phyloP scores from a whole-genome alignment of 2,797 vertebrate species.

The Acanthurus leucopareius region DNA sequence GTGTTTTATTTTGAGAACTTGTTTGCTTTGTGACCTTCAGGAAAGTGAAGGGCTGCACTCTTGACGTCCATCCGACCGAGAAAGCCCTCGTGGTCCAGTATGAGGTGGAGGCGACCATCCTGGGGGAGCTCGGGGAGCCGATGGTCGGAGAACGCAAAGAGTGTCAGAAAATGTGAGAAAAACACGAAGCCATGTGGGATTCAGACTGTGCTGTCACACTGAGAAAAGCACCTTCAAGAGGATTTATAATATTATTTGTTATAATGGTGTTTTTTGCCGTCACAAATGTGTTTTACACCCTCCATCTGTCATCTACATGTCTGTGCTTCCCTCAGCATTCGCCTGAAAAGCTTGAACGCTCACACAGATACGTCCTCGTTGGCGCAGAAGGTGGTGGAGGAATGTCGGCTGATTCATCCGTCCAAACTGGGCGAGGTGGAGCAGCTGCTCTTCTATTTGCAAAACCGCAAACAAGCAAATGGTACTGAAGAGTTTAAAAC shows the following conservation, averaged over 20 bases:
- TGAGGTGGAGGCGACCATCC: slow-evolving; percentile 94
- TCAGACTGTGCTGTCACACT: neutral
- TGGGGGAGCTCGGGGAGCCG: slow-evolving; percentile 91
- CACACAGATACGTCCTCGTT: slow-evolving; percentile 92
- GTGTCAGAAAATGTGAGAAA: slow-evolving; percentile 96
- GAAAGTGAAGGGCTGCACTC: slow-evolving; percentile 92
- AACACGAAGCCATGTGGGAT: too few species aligned
- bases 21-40: slow-evolving; percentile 65
- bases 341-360: slow-evolving; percentile 92
- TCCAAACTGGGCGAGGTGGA: slow-evolving; percentile 92
- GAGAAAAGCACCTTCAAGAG: neutral
- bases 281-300: too few species aligned
- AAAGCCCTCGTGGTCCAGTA: slow-evolving; percentile 95
- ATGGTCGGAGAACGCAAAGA: slow-evolving; percentile 93
- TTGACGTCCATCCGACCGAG: slow-evolving; percentile 95
- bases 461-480: slow-evolving; percentile 89
- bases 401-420: slow-evolving; percentile 94
- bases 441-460: slow-evolving; percentile 94
- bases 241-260: too few species aligned
- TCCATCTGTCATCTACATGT: too few species aligned
- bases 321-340: slow-evolving; percentile 85
- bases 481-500: slow-evolving; percentile 70
- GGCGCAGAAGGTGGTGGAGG: slow-evolving; percentile 94
- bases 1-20: neutral
- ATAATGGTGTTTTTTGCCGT: too few species aligned